Conservation (phyloP, 2,797 vertebrate genomes). For the Pseudochaenichthys georgianus region DNA sequence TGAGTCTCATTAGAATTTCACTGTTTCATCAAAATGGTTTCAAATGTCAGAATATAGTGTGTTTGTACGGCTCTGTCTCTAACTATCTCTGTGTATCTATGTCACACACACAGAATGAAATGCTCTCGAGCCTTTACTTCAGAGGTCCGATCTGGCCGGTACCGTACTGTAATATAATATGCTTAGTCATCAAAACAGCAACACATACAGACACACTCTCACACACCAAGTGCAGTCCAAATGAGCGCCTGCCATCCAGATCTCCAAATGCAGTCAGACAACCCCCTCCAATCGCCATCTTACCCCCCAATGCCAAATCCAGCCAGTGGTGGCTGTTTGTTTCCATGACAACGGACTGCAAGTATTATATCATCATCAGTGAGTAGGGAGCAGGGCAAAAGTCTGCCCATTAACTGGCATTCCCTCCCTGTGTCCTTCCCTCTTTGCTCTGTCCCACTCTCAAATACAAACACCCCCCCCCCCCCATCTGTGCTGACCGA, state of each 20-base stretch:
- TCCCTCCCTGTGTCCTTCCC: slow-evolving; percentile 17
- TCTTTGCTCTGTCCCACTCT: slow-evolving; percentile 15
- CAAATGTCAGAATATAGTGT: slow-evolving; percentile 11
- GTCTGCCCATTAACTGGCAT: slow-evolving; percentile 22
- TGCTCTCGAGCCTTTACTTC: slow-evolving; percentile 45
- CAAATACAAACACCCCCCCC: neutral
- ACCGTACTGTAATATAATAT: slow-evolving; percentile 51
- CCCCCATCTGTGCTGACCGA: slow-evolving; percentile 20
- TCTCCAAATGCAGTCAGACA: slow-evolving; percentile 57
- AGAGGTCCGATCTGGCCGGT: slow-evolving; percentile 34
- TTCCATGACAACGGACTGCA: slow-evolving; percentile 69
- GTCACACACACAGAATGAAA: slow-evolving; percentile 24
- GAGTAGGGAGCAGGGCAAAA: slow-evolving; percentile 43
- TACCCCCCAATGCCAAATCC: slow-evolving; percentile 49
- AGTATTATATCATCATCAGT: slow-evolving; percentile 69
- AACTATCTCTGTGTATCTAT: neutral
- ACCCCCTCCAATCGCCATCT: slow-evolving; percentile 45
- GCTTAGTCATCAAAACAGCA: slow-evolving; percentile 62
- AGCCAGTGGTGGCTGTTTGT: slow-evolving; percentile 59
- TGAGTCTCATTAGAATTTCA: slow-evolving; percentile 11
- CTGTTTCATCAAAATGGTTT: neutral
- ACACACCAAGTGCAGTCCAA: slow-evolving; percentile 24
- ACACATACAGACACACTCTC: slow-evolving; percentile 11
- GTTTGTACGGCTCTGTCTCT: slow-evolving; percentile 11
- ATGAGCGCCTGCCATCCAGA: slow-evolving; percentile 41